A percentile compares a stretch with the other conserved stretches of the same genome.
Conservation (phyloP, 1,140 invertebrate species). For the Sitodiplosis mosellana region DNA sequence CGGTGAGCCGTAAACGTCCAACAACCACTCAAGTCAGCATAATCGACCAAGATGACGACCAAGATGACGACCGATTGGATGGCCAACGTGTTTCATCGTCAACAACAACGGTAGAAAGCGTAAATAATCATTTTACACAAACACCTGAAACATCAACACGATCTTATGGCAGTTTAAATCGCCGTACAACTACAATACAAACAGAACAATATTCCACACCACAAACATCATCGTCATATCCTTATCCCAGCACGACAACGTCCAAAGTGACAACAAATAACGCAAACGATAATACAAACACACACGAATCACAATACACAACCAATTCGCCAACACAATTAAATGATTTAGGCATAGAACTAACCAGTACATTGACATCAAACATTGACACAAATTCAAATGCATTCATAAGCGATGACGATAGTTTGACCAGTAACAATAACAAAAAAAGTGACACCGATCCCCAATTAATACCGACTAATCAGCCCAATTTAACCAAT, state of each 20-base stretch:
- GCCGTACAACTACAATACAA: slow-evolving; percentile 14
- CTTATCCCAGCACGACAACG: slow-evolving; percentile 11
- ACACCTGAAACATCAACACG: slow-evolving; percentile 13
- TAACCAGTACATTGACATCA: not conserved
- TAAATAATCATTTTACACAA: slow-evolving; percentile 4
- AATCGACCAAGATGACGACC: too few species aligned
- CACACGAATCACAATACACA: slow-evolving; percentile 5
- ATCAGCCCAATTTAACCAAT: too few species aligned
- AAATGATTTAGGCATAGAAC: not conserved
- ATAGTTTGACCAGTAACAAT: too few species aligned
- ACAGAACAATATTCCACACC: slow-evolving; percentile 6
- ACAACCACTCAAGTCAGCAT: too few species aligned
- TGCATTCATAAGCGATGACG: not conserved
- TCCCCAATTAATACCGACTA: not conserved
- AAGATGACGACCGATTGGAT: too few species aligned
- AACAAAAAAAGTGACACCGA: not conserved
- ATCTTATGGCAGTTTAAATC: slow-evolving; percentile 21
- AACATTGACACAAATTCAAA: not conserved
- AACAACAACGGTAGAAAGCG: too few species aligned
- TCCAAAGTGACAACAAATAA: slow-evolving; percentile 14
- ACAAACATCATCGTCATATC: slow-evolving; percentile 9
- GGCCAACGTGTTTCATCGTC: too few species aligned
- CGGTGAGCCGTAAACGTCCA: too few species aligned
- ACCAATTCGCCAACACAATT: slow-evolving; percentile 3
- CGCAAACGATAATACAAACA: slow-evolving; percentile 15